Percentiles rank a stretch among this genome's conserved stretches.
phyloP scores from a whole-genome alignment of 2,113 vertebrate genomes.

The Rhinopomastus cyanomelas region DNA sequence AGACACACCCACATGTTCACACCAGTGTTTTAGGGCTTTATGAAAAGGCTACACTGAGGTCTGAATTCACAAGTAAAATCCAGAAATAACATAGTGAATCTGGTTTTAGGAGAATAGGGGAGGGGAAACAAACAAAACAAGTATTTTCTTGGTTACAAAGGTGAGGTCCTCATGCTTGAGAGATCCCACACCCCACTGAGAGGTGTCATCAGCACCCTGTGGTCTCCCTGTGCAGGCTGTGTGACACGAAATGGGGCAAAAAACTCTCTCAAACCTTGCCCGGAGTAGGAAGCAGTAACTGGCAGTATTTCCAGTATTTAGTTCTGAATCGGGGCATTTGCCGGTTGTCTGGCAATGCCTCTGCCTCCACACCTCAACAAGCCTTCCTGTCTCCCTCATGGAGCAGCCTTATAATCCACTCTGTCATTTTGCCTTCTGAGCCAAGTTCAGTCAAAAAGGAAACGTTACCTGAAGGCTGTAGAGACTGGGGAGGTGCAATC shows the following conservation, averaged over 20 bases:
- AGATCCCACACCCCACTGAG: neutral
- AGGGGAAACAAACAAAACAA: neutral
- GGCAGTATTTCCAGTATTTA: neutral
- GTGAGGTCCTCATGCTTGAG: neutral
- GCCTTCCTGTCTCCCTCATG: neutral
- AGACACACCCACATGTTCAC: neutral
- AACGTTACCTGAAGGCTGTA: slow-evolving; percentile 25
- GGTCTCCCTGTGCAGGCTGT: neutral
- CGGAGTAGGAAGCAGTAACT: neutral
- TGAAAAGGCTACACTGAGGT: neutral
- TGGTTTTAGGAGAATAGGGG: neutral
- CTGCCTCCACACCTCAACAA: neutral
- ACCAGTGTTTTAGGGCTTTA: neutral
- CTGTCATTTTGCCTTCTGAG: neutral
- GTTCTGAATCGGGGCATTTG: slow-evolving; percentile 7
- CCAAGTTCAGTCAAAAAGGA: slow-evolving; percentile 46
- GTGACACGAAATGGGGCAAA: neutral
- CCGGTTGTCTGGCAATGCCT: neutral
- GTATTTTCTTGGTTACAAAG: neutral
- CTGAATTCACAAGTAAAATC: neutral
- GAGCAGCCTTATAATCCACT: neutral
- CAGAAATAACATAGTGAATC: neutral
- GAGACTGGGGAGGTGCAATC: slow-evolving; percentile 1
- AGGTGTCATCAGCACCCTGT: neutral
- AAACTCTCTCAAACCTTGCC: neutral